These are phyloP conservation scores for Nomada lathburiana DNA, from an alignment of 2,888 invertebrate genomes.

Conservation along the genomic window DNA sequence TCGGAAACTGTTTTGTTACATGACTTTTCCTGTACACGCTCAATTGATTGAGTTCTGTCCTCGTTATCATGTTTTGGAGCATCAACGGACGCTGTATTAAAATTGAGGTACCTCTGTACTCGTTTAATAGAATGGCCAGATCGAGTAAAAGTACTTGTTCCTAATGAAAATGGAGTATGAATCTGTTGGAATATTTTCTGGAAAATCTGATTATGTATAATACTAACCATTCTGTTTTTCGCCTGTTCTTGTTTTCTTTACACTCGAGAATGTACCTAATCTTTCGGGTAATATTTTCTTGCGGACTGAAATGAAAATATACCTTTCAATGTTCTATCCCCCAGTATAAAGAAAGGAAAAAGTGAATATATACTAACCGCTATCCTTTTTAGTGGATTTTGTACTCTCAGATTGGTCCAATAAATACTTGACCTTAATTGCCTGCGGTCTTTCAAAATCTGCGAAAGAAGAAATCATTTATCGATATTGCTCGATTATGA, in stretches of 20 bases:
- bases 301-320: background rate
- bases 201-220: background rate
- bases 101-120: constrained; percentile 52
- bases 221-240: constrained; percentile 34
- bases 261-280: constrained; percentile 18
- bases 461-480: background rate
- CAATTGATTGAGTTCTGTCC: constrained; percentile 4
- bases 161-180: constrained; percentile 18
- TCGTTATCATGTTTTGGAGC: constrained; percentile 7
- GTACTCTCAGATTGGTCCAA: constrained; percentile 4
- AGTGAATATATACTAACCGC: constrained; percentile 34
- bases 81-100: background rate
- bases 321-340: background rate
- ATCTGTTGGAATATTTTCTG: background rate
- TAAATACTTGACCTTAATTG: constrained; percentile 43
- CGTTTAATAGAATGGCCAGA: background rate
- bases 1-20: background rate
- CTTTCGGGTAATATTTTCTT: constrained; percentile 44
- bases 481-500: background rate
- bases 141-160: background rate
- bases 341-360: constrained; percentile 7
- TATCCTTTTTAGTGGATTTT: constrained; percentile 13
- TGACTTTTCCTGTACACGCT: background rate
- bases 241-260: background rate
- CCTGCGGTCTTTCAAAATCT: constrained; percentile 36